A percentile compares a stretch with the other conserved stretches of the same genome.
Conservation (phyloP, 1,140 invertebrate genomes). For the Lethrus apterus region DNA sequence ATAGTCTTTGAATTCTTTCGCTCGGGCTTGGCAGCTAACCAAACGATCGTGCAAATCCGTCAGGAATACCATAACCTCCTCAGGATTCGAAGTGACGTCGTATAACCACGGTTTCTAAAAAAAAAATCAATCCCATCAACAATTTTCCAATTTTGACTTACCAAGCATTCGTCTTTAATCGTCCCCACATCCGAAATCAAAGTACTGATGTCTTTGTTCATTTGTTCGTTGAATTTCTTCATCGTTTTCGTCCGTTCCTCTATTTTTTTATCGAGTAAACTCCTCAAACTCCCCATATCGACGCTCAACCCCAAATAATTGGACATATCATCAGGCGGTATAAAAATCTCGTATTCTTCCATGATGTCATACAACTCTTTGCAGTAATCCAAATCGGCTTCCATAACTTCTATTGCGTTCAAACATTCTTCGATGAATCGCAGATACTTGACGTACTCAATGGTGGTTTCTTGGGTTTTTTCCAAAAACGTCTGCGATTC, state of each 20-base stretch:
- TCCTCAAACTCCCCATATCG: slow-evolving; percentile 43
- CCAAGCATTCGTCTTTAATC: slow-evolving; percentile 55
- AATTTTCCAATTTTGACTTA: slow-evolving; percentile 32
- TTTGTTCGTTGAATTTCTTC: slow-evolving; percentile 49
- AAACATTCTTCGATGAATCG: slow-evolving; percentile 59
- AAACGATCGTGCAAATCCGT: slow-evolving; percentile 55
- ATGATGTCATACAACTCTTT: slow-evolving; percentile 67
- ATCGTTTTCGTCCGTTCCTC: slow-evolving; percentile 49
- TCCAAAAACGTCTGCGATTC: slow-evolving; percentile 55
- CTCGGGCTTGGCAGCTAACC: slow-evolving; percentile 50
- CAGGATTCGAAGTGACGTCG: slow-evolving; percentile 59
- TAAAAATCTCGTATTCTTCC: slow-evolving; percentile 59
- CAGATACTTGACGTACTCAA: slow-evolving; percentile 60
- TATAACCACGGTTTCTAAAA: slow-evolving; percentile 64
- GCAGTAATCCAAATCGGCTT: slow-evolving; percentile 56
- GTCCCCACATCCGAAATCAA: slow-evolving; percentile 59
- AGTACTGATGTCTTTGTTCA: slow-evolving; percentile 54
- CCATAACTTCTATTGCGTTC: slow-evolving; percentile 53
- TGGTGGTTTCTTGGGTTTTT: slow-evolving; percentile 47
- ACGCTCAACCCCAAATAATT: slow-evolving; percentile 40
- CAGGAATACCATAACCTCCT: slow-evolving; percentile 54
- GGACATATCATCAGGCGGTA: slow-evolving; percentile 32
- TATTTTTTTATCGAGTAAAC: slow-evolving; percentile 47
- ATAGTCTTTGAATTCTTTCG: slow-evolving; percentile 59
- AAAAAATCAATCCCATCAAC: slow-evolving; percentile 13